These are phyloP conservation scores for Hyperopisus bebe DNA, from an alignment of 2,113 vertebrate species.

Conservation along the genomic window DNA sequence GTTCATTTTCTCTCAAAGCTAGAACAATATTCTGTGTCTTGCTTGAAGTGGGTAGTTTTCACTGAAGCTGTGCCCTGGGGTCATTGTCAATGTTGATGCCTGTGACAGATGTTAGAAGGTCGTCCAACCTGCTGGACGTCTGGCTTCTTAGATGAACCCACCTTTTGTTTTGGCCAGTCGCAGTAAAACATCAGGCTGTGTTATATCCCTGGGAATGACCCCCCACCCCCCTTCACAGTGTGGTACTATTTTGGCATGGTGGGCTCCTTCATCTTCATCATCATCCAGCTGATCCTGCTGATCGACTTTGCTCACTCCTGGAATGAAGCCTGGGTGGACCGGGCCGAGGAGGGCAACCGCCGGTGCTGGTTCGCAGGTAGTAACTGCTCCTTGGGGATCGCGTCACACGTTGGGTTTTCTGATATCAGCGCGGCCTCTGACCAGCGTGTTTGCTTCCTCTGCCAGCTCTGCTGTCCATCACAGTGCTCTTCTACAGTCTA, in stretches of 20 bases:
- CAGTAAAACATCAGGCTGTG: background rate
- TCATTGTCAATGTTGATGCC: background rate
- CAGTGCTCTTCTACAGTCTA: constrained; percentile 57
- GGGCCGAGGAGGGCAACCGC: constrained; percentile 57
- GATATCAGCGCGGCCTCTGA: background rate
- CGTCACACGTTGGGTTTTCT: background rate
- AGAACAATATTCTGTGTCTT: background rate
- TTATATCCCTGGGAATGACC: background rate
- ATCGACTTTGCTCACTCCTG: constrained; percentile 83
- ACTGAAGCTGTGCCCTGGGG: background rate
- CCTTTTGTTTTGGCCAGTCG: background rate
- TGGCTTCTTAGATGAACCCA: background rate
- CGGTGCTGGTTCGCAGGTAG: constrained; percentile 75
- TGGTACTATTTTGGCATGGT: constrained; percentile 85
- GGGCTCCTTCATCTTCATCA: constrained; percentile 82
- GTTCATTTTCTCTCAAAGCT: background rate
- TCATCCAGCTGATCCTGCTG: constrained; percentile 83
- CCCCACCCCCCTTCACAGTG: constrained; percentile 51
- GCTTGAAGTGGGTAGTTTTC: background rate
- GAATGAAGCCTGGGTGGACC: constrained; percentile 78
- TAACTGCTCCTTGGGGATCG: no score
- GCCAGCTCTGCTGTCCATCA: constrained; percentile 68
- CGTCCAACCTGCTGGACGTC: background rate
- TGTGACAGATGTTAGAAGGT: background rate
- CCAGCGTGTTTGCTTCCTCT: background rate